These are phyloP conservation scores for Calidris pygmaea DNA, from an alignment of 2,113 vertebrate genomes.

Conservation along the genomic window DNA sequence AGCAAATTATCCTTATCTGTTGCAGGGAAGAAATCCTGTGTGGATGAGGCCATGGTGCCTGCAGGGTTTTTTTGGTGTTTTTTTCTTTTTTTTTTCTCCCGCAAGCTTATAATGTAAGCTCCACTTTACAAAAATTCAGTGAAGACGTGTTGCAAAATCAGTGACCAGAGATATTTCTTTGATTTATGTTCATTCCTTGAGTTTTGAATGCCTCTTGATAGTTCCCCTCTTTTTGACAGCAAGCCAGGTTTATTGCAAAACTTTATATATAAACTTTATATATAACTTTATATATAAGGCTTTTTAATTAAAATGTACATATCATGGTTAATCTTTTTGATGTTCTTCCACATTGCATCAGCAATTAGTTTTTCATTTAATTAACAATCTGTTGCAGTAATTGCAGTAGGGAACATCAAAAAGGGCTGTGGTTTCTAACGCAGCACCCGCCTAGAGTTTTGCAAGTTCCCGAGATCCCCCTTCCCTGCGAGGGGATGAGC, in stretches of 20 bases:
- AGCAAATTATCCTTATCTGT: not conserved
- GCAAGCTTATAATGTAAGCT: not conserved
- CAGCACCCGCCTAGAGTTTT: not conserved
- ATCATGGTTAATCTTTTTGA: not conserved
- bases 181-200: not conserved
- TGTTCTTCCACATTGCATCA: conserved; percentile 32
- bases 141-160: not conserved
- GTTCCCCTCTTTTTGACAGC: not conserved
- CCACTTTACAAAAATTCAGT: not conserved
- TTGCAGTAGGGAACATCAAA: not conserved
- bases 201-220: not conserved
- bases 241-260: not conserved
- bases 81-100: not conserved
- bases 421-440: not conserved
- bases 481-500: not conserved
- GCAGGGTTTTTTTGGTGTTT: not conserved
- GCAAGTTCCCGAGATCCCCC: not conserved
- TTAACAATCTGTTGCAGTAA: conserved; percentile 21
- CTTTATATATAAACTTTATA: not conserved
- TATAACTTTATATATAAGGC: not conserved
- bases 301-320: conserved; percentile 6
- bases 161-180: not conserved
- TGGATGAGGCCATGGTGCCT: not conserved
- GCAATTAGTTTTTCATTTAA: conserved; percentile 37
- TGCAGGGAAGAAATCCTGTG: not conserved